Conservation (phyloP, 2,797 vertebrate genomes). For the Cyclopterus lumpus region DNA sequence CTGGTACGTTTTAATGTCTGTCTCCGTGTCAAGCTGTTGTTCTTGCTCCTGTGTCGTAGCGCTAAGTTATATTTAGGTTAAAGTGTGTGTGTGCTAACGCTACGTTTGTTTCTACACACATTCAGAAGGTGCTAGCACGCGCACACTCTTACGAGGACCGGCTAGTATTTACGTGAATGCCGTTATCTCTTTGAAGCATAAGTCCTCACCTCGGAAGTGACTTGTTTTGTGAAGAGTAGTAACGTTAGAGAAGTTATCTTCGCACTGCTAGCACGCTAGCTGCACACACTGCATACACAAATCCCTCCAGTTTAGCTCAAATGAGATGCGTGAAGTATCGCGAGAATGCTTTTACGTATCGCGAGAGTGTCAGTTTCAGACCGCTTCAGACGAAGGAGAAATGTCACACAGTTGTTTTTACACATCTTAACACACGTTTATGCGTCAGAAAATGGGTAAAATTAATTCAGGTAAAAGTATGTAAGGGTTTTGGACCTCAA, state of each 20-base stretch:
- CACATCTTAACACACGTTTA: neutral
- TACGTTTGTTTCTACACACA: neutral
- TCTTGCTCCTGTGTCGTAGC: too few species aligned
- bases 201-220: constrained; percentile 24
- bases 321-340: constrained; percentile 25
- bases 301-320: constrained; percentile 68
- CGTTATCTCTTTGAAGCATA: accelerated
- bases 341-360: constrained; percentile 7
- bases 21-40: neutral
- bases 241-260: constrained; percentile 1
- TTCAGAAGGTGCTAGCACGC: neutral
- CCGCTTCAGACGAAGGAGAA: neutral
- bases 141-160: neutral
- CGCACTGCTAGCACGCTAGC: constrained; percentile 45
- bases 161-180: accelerated
- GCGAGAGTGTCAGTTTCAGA: constrained; percentile 18
- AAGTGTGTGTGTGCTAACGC: neutral
- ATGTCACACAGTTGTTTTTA: neutral
- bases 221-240: constrained; percentile 7
- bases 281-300: neutral
- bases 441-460: neutral
- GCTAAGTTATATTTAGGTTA: too few species aligned
- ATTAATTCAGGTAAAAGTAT: neutral
- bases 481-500: neutral
- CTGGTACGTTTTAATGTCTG: neutral